These are phyloP conservation scores for Lordiphosa clarofinis DNA, from an alignment of 1,140 invertebrate species.

Conservation along the genomic window DNA sequence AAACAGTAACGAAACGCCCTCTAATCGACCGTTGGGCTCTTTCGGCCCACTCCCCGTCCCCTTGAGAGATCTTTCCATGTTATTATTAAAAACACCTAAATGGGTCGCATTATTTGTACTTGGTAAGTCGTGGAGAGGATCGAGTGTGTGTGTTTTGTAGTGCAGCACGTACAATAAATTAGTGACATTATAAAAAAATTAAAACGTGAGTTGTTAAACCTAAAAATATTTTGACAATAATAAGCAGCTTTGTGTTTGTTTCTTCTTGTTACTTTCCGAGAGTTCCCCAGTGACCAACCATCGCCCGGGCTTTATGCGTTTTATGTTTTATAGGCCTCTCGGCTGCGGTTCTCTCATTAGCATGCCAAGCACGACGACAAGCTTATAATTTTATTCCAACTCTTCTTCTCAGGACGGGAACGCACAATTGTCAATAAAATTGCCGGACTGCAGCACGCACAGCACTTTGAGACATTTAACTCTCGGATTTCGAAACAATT, in stretches of 20 bases:
- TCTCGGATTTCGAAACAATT: constrained; percentile 21
- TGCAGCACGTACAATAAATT: constrained; percentile 77
- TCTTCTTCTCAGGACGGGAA: constrained; percentile 3
- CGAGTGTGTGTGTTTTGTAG: constrained; percentile 63
- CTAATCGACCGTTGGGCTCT: neutral
- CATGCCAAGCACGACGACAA: constrained; percentile 63
- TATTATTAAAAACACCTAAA: constrained; percentile 74
- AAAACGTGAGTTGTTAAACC: constrained; percentile 67
- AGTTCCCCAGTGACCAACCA: constrained; percentile 14
- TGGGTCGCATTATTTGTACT: constrained; percentile 41
- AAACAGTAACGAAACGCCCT: constrained; percentile 31
- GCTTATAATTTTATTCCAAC: constrained; percentile 51
- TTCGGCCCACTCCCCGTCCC: no score
- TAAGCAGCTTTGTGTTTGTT: constrained; percentile 52
- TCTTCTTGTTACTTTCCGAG: constrained; percentile 11
- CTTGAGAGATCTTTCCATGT: constrained; percentile 37
- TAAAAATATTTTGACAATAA: constrained; percentile 65
- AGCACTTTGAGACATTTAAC: constrained; percentile 50
- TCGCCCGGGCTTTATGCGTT: constrained; percentile 50
- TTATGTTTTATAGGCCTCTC: constrained; percentile 59
- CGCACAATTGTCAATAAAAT: constrained; percentile 66
- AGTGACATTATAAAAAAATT: constrained; percentile 77
- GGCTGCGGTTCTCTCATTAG: constrained; percentile 46
- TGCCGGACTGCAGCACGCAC: constrained; percentile 53
- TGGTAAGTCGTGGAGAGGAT: constrained; percentile 7